Conservation (phyloP, 2,888 invertebrate genomes). For the Campoletis raptor region DNA sequence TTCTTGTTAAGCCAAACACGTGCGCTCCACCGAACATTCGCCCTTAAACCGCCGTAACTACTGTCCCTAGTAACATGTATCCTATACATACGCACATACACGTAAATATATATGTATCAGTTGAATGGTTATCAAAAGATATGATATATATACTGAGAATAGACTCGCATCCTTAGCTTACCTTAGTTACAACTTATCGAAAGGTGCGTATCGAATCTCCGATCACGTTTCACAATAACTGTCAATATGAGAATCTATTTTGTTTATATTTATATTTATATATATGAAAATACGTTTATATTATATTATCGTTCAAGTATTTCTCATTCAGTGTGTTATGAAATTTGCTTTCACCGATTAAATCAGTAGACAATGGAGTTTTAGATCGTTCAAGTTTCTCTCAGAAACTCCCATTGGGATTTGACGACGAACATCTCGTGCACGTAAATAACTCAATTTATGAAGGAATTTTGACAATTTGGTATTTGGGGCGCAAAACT, state of each 20-base stretch:
- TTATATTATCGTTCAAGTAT: background rate
- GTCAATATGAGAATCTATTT: slow-evolving; percentile 33
- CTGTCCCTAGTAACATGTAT: slow-evolving; percentile 30
- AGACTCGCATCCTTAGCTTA: slow-evolving; percentile 20
- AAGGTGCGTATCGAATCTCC: slow-evolving; percentile 57
- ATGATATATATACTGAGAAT: background rate
- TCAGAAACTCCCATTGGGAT: background rate
- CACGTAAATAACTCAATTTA: background rate
- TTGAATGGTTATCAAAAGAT: slow-evolving; percentile 7
- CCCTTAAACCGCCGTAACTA: slow-evolving; percentile 61
- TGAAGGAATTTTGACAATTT: background rate
- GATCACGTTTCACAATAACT: slow-evolving; percentile 50
- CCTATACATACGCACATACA: slow-evolving; percentile 6
- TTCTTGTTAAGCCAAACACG: slow-evolving; percentile 65
- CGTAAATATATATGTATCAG: background rate
- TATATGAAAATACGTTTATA: slow-evolving; percentile 24
- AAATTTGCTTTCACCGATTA: background rate
- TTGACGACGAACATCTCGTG: background rate
- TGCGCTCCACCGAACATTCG: slow-evolving; percentile 59
- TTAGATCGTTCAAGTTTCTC: background rate
- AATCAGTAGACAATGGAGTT: background rate
- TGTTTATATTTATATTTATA: slow-evolving; percentile 21
- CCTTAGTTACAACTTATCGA: slow-evolving; percentile 63
- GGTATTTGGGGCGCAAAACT: background rate
- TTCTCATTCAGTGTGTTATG: background rate